Evolutionary conservation across 2,888 invertebrate genomes (phyloP), one percentile per base, ranked within the genome.

Genomic region (Lampropteryx suffumata): DNA sequence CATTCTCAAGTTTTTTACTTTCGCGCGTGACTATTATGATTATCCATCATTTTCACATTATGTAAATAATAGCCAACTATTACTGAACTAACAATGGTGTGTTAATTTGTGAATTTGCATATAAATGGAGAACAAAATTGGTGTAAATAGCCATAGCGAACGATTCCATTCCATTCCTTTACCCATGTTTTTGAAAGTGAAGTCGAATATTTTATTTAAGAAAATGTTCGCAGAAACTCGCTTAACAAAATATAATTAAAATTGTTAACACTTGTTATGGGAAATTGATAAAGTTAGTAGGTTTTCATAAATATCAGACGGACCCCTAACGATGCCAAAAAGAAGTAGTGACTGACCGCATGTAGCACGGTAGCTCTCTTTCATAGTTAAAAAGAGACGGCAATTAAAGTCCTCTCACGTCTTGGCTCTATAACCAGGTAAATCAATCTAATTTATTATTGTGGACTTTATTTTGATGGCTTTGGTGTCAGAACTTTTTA

Each of bases 21-120:
- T 44, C 40, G 24, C 41, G 36, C 45, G 40, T 44, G 49, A 43
- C 52, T 40, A 21, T 34, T 48, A 32, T 39, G 28, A 36, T 41
- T 46, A 42, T 42, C 37, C 43, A 35, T 36, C 27, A 44, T 35
- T 40, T 48, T 33, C 29, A 21, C 17, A 44, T 49, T 54, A 50
- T 55, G 50, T 46, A 55, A 54, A 46, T 47, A 39, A 12, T 32
- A 34, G 42, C 27, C 11, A 8, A 9, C 50, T 40, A 32, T 55
- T 53, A 48, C 35, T 36, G 12, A 24, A 8, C 26, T 13, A 43
- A 46, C 46, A 50, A 54, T 50, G 26, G 54, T 37, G 53, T 50
- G 37, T 27, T 54, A 49, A 46, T 48, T 48, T 21, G 32, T 12
- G 39, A 12, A 50, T 55, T 55, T 43, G 43, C 54, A 50, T 55